Base-by-base conservation (phyloP, 2,888 invertebrate species). In the Dynastes maya region DNA sequence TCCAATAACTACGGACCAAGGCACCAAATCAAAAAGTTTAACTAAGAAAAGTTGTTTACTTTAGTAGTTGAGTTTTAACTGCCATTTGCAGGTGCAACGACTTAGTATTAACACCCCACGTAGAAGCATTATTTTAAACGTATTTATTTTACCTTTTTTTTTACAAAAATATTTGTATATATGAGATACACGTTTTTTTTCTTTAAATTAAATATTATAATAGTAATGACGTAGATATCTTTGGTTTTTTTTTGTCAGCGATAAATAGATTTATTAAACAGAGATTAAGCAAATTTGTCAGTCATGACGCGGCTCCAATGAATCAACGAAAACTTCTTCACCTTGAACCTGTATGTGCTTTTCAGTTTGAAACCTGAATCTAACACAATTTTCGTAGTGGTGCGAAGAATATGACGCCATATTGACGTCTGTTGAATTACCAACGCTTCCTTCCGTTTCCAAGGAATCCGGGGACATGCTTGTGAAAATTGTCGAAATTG, bases 381-480 rank as follows among this genome's bases (percentile, higher is more conserved):
- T n/a, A 5, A 29, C 6, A 6, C 8, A 37, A n/a, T 63, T 76
- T 76, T 51, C 67, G 74, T 83, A 84, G 63, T 80, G 76, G 63
- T 83, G 84, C 16, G 84, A 83, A n/a, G 81, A 80, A 74, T 84
- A 84, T 3, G 83, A 83, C 11, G 79, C 75, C 27, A 80, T 64
- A 75, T 76, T 81, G 51, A 67, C 40, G 40, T 82, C 80, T n/a
- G 80, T 81, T 65, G 79, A 80, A 40, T 74, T 80, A 9, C 75
- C 11, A 13, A 55, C 11, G 9, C 8, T 32, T 45, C 78, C 78
- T n/a, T 84, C 82, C 2, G 85, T 79, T 83, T 89, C 88, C 61
- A 89, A 79, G 3, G 89, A 89, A 82, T 89, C 89, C 5, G 88
- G 88, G 16, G 88, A 86, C 78, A 88, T 88, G 75, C 87, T 88